These are phyloP conservation scores for Callocephalon fimbriatum DNA, from an alignment of 2,113 vertebrate species.

Conservation along the genomic window DNA sequence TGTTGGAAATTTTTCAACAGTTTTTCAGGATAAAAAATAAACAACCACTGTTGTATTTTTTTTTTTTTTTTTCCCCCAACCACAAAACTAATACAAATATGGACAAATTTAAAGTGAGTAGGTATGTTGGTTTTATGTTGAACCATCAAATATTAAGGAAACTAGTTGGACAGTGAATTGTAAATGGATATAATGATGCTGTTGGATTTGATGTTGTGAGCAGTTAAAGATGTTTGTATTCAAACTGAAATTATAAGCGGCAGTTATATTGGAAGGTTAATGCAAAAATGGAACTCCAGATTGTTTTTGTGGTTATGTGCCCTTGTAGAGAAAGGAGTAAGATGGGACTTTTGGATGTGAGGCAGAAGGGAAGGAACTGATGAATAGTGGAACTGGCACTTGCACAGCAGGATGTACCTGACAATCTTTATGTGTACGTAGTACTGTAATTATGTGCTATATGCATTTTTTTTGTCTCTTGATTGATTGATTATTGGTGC, in stretches of 20 bases:
- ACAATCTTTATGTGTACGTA: not conserved
- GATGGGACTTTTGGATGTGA: not conserved
- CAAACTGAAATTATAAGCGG: not conserved
- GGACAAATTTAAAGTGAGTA: not conserved
- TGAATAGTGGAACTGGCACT: not conserved
- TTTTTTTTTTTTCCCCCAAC: not conserved
- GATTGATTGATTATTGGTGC: not conserved
- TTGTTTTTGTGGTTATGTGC: not conserved
- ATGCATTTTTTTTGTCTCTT: not conserved
- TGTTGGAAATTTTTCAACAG: not conserved
- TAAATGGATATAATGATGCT: not conserved
- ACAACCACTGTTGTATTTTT: not conserved
- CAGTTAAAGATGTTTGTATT: not conserved
- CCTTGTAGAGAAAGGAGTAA: not conserved
- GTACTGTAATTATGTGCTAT: not conserved
- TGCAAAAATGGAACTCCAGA: not conserved
- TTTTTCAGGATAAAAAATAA: not conserved
- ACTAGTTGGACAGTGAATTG: not conserved
- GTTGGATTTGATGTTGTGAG: not conserved
- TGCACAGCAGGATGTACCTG: not conserved
- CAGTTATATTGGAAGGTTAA: not conserved
- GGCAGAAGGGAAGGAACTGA: not conserved
- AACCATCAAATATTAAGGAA: not conserved
- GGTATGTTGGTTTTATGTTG: not conserved
- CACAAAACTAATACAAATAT: not conserved